Conservation (phyloP, 2,113 vertebrate genomes). For the Anser brachyrhynchus region DNA sequence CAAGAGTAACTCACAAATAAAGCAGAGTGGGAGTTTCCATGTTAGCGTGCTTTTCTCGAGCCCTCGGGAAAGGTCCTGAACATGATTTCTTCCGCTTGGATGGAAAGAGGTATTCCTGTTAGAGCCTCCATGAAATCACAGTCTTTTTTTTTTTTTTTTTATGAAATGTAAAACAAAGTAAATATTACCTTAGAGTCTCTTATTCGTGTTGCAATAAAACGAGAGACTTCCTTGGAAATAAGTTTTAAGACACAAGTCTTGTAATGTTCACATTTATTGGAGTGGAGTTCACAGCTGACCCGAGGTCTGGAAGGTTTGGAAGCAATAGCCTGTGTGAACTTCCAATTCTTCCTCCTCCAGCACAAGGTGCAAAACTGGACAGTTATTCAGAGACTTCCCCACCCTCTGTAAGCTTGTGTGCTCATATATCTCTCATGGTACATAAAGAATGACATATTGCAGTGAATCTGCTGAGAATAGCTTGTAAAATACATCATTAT, state of each 20-base stretch:
- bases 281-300: constrained; percentile 23
- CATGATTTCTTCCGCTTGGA: constrained; percentile 53
- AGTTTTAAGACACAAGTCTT: constrained; percentile 16
- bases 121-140: constrained; percentile 55
- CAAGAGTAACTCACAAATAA: constrained; percentile 41
- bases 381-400: constrained; percentile 40
- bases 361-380: constrained; percentile 47
- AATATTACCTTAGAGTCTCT: constrained; percentile 55
- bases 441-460: constrained; percentile 63
- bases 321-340: constrained; percentile 19
- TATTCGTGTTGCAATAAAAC: constrained; percentile 38
- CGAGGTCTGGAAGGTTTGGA: constrained; percentile 41
- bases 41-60: constrained; percentile 37
- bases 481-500: constrained; percentile 73
- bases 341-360: constrained; percentile 16
- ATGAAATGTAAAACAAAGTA: constrained; percentile 48
- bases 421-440: constrained; percentile 48
- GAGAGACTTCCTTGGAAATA: constrained; percentile 59
- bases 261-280: constrained; percentile 45
- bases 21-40: constrained; percentile 47
- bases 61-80: constrained; percentile 42
- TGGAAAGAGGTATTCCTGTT: constrained; percentile 48
- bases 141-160: background rate
- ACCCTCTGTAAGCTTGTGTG: background rate
- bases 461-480: constrained; percentile 69